Base-by-base conservation (phyloP, 2,888 invertebrate genomes). In the Urechis unicinctus region DNA sequence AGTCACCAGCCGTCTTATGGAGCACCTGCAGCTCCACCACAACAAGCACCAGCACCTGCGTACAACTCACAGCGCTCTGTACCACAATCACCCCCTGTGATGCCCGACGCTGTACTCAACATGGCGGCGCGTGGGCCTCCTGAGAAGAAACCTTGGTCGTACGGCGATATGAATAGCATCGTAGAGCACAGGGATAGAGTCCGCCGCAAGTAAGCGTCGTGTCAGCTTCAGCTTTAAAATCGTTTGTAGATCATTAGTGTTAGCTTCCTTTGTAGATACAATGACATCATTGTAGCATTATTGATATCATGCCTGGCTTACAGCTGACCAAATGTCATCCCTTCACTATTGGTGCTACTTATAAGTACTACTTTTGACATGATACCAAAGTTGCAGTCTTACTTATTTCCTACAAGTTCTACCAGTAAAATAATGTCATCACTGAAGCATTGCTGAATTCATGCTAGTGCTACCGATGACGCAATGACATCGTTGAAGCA, bases 31-130 rank as follows among this genome's bases (percentile, higher is more conserved):
- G 17, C 36, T 36, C 17, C 17, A 9, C 17, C 36, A 36, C 36
- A 9, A 9, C 36, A 9, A 36, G 17, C 36, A 36, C 36, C 36
- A 36, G 17, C 9, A 17, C 9, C 36, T 36, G 9, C 36, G 36
- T 9, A 13, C 36, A 36, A 17, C 36, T 17, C n/a, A n/a, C n/a
- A n/a, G n/a, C n/a, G n/a, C n/a, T n/a, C n/a, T n/a, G n/a, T n/a
- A n/a, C n/a, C 36, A 17, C 36, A 36, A 36, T 36, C 36, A 13
- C 36, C 36, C 9, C 36, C 36, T 36, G 48, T 30, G 26, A 61
- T 65, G 47, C 66, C 66, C 9, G 64, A 66, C 47, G 60, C 57
- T n/a, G 59, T 66, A 17, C 50, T 66, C 5, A 65, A 61, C 55
- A 65, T 65, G 65, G 64, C 65, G 17, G 64, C 62, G 22, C 59